A percentile compares a stretch with the other conserved stretches of the same genome.
Evolutionary conservation across 2,797 vertebrate species (phyloP).

Genomic region (Gymnopithys bicolor): DNA sequence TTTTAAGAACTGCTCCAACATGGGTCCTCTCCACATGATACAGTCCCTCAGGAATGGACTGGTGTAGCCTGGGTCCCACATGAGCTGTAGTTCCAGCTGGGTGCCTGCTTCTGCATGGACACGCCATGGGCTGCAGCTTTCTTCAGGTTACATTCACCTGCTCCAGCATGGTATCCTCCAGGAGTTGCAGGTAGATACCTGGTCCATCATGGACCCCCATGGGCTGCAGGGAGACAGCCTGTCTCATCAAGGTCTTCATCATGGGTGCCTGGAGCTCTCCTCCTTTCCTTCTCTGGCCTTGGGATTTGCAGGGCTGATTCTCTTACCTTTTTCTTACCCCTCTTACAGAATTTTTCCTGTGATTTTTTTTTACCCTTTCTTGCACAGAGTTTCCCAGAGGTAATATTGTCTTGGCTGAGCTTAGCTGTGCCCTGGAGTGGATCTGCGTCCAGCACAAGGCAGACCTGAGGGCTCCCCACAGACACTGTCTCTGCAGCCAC

Average conservation of each 20-base stretch:
- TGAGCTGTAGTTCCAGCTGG: not conserved
- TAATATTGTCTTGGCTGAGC: too few species aligned
- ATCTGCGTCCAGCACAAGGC: not conserved
- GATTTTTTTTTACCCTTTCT: not conserved
- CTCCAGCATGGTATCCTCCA: too few species aligned
- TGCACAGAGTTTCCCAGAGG: not conserved
- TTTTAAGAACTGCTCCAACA: not conserved
- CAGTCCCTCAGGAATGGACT: not conserved
- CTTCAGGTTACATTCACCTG: not conserved
- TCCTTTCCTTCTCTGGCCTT: not conserved
- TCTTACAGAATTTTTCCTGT: not conserved
- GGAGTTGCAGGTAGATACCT: not conserved
- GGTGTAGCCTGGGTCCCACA: accelerated
- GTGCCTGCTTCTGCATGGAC: not conserved
- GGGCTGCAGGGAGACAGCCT: not conserved
- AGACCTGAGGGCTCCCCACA: not conserved
- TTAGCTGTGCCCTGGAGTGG: accelerated
- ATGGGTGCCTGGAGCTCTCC: not conserved
- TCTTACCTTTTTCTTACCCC: not conserved
- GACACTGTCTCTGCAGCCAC: not conserved
- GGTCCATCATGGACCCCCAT: too few species aligned
- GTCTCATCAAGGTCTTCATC: not conserved
- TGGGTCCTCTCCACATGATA: not conserved
- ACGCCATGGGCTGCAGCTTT: not conserved
- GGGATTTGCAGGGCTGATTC: not conserved